Evolutionary conservation across 1,140 invertebrate genomes (phyloP), one percentile per base, ranked within the genome.

Genomic region (Maconellicoccus hirsutus): DNA sequence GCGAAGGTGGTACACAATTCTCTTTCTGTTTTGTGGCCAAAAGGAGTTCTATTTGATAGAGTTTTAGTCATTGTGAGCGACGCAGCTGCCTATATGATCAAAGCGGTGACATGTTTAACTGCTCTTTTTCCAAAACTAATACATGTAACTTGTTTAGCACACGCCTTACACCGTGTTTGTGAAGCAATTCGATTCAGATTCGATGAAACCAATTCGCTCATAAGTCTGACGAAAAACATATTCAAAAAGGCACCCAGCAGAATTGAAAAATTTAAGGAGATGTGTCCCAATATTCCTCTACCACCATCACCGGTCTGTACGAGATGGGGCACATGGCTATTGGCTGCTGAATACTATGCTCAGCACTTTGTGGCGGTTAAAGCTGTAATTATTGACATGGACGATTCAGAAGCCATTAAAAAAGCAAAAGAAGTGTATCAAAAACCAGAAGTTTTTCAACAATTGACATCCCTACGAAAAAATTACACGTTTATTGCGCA

Each of bases 301-400:
- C 79, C 78, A 61, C 79, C 78, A 66, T 71, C 78, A 73, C 79
- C 78, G 73, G 75, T 79, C 21, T 25, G 79, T 26, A 80, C 79
- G 22, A 74, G 79, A 22, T 81, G 79, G 79, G 78, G 78, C 70
- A 81, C 78, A 12, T 81, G 78, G 79, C 70, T 79, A 22, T 71
- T 78, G 73, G 76, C 78, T 72, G 76, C 70, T 10, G 19, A 52
- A 21, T 27, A 70, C 25, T 59, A 70, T 6, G 25, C n/a, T 19
- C 42, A 38, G 14, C 39, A 42, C 52, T 42, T 52, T 1, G 52
- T 26, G 14, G 21, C 26, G 59, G 23, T 70, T 27, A 52, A 70
- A 59, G 21, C 19, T 42, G 39, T 70, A 26, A 23, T 52, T 19
- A 19, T 42, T 2, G 42, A 52, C 1, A 25, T 52, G 3, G 21